phyloP scores from a whole-genome alignment of 1,140 invertebrate species.

The Aphelenchoides fujianensis region DNA sequence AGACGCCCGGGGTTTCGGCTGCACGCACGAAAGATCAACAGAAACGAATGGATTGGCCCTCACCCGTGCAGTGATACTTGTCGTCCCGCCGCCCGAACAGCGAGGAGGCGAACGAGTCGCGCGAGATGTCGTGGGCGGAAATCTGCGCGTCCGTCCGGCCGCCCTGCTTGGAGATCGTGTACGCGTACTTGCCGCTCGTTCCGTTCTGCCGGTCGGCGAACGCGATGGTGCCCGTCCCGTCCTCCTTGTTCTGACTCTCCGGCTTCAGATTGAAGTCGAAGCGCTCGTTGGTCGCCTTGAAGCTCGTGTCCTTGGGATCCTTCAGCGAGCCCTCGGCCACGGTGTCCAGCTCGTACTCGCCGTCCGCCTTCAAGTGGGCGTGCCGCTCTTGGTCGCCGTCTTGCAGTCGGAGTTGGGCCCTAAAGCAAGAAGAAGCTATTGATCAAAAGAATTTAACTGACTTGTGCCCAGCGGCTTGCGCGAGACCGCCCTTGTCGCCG shows the following conservation, averaged over 20 bases:
- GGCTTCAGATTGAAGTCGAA: constrained; percentile 59
- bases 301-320: constrained; percentile 47
- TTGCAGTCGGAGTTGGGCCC: constrained; percentile 53
- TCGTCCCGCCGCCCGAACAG: constrained; percentile 58
- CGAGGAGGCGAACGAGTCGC: constrained; percentile 46
- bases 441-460: constrained; percentile 26
- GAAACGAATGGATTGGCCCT: no score
- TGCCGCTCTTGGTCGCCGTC: constrained; percentile 49
- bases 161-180: constrained; percentile 56
- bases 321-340: constrained; percentile 52
- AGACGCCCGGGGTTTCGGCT: constrained; percentile 60
- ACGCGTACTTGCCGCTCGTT: constrained; percentile 55
- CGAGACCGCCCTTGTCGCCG: constrained; percentile 59
- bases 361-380: constrained; percentile 59
- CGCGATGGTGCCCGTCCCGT: constrained; percentile 48
- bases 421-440: constrained; percentile 33
- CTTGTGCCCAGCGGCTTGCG: constrained; percentile 59
- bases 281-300: constrained; percentile 57
- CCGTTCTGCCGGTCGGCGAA: constrained; percentile 51
- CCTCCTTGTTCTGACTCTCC: constrained; percentile 49
- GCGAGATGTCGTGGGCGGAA: constrained; percentile 47
- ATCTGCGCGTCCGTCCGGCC: constrained; percentile 56
- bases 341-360: constrained; percentile 62
- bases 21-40: constrained; percentile 15
- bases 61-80: constrained; percentile 60